Evolutionary conservation across 2,797 vertebrate species (phyloP).

Genomic region (Pangasius macronema): DNA sequence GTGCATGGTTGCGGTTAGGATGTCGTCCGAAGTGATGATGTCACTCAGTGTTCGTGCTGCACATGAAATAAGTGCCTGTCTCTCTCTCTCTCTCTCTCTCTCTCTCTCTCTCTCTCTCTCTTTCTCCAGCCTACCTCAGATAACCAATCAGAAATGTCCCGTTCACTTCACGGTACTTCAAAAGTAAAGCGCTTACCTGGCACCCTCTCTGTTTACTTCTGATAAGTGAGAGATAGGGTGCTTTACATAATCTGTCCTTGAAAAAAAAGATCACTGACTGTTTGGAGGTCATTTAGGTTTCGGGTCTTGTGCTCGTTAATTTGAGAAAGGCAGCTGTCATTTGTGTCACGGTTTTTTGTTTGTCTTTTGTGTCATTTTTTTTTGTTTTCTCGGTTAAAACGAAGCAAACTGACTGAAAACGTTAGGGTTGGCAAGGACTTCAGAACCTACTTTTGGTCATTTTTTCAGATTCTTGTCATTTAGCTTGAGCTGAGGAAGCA

Average conservation of each 20-base stretch:
- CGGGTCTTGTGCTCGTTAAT: constrained; percentile 73
- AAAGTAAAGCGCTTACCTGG: constrained; percentile 69
- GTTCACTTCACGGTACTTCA: constrained; percentile 64
- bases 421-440: constrained; percentile 17
- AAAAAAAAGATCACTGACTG: constrained; percentile 30
- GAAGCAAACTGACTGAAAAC: constrained; percentile 76
- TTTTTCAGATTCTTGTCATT: constrained; percentile 28
- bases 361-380: constrained; percentile 51
- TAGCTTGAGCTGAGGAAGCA: constrained; percentile 40
- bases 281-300: constrained; percentile 64
- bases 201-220: constrained; percentile 54
- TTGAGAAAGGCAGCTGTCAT: constrained; percentile 81
- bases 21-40: constrained; percentile 24
- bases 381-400: constrained; percentile 63
- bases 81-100: constrained; percentile 6
- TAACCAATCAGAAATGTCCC: constrained; percentile 71
- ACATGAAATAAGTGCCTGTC: background rate
- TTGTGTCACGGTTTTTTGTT: constrained; percentile 57
- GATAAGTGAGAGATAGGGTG: constrained; percentile 36
- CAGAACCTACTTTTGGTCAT: constrained; percentile 38
- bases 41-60: constrained; percentile 4
- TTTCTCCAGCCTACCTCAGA: constrained; percentile 80
- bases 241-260: constrained; percentile 42
- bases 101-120: background rate
- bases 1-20: constrained; percentile 8